Evolutionary conservation across 2,888 invertebrate genomes (phyloP).

Genomic region (Ennomos fuscantarius): DNA sequence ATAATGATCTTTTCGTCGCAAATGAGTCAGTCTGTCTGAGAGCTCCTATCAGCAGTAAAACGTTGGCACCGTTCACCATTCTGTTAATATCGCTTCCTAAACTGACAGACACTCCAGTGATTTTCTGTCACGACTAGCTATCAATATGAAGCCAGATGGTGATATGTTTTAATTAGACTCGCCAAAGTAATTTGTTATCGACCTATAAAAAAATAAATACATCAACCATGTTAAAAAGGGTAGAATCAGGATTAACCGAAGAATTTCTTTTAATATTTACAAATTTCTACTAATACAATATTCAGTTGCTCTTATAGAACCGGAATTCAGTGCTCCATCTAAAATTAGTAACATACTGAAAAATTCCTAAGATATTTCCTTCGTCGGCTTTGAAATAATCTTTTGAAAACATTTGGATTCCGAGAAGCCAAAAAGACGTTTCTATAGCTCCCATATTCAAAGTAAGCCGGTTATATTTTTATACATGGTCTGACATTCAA

Average conservation of each 20-base stretch:
- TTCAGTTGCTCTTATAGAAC: not conserved
- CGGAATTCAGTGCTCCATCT: not conserved
- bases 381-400: conserved; percentile 21
- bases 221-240: too few relatives aligned
- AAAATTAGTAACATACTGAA: conserved; percentile 3
- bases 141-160: not conserved
- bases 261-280: too few relatives aligned
- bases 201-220: too few relatives aligned
- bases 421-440: conserved; percentile 18
- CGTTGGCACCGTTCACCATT: conserved; percentile 51
- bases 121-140: conserved; percentile 11
- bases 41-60: conserved; percentile 37
- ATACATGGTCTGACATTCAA: conserved; percentile 21
- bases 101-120: conserved; percentile 19
- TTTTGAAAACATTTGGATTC: conserved; percentile 31
- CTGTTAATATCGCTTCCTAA: conserved; percentile 51
- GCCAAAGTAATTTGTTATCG: too few relatives aligned
- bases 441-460: conserved; percentile 22
- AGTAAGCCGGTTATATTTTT: conserved; percentile 22
- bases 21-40: conserved; percentile 36
- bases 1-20: conserved; percentile 23
- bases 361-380: conserved; percentile 10
- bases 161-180: not conserved
- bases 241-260: too few relatives aligned
- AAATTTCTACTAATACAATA: too few relatives aligned